These are phyloP conservation scores for Stenolophus ochropezus DNA, from an alignment of 2,888 invertebrate species.

Conservation along the genomic window DNA sequence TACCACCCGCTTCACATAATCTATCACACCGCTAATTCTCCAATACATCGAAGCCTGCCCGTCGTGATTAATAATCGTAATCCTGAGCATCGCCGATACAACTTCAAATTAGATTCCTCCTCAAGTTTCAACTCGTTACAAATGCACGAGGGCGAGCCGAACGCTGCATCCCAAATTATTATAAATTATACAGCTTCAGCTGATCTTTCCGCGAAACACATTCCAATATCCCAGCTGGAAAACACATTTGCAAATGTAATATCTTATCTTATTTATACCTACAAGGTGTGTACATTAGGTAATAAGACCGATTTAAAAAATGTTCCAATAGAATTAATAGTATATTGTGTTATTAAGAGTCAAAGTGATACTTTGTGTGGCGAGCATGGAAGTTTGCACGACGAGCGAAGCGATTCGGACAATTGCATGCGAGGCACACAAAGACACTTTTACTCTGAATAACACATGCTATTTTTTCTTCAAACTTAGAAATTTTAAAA, in stretches of 20 bases:
- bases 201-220: slow-evolving; percentile 1
- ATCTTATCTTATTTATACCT: not conserved
- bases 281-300: too few species aligned
- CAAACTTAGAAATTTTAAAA: too few species aligned
- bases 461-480: too few species aligned
- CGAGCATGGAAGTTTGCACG: too few species aligned
- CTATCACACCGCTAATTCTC: slow-evolving; percentile 52
- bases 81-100: slow-evolving; percentile 56
- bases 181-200: slow-evolving; percentile 36
- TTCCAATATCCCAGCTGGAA: not conserved
- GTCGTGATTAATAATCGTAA: slow-evolving; percentile 57
- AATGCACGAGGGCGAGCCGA: slow-evolving; percentile 28
- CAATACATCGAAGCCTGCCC: slow-evolving; percentile 52
- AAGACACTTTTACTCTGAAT: too few species aligned
- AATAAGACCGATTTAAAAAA: too few species aligned
- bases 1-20: slow-evolving; percentile 35
- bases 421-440: too few species aligned
- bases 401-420: too few species aligned
- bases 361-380: too few species aligned
- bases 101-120: slow-evolving; percentile 54
- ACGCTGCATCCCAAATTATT: slow-evolving; percentile 37
- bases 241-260: not conserved
- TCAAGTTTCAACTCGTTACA: slow-evolving; percentile 55
- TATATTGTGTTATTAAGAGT: too few species aligned
- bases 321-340: too few species aligned